phyloP scores from a whole-genome alignment of 2,797 vertebrate species.

The Serranus cabrilla region DNA sequence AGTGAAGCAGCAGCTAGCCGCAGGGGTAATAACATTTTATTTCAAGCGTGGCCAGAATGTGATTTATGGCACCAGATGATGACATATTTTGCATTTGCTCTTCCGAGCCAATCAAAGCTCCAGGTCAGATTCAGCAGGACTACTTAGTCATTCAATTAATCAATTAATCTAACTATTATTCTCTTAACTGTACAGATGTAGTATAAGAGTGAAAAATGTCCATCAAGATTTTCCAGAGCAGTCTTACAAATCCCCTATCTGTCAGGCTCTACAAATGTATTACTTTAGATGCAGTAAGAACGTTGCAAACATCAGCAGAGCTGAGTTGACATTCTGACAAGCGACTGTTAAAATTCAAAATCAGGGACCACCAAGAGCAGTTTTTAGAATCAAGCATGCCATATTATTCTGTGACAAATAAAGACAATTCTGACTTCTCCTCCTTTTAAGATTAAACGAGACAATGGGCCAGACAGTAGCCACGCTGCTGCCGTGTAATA shows the following conservation, averaged over 20 bases:
- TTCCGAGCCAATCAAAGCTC: not conserved
- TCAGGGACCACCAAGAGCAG: not conserved
- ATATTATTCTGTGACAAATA: not conserved
- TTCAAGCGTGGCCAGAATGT: constrained; percentile 3
- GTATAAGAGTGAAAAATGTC: not conserved
- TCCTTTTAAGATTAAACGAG: too few relatives aligned
- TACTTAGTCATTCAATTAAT: not conserved
- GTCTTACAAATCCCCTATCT: too few relatives aligned
- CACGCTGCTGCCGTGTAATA: not conserved
- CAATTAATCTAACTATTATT: not conserved
- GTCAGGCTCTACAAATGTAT: not conserved
- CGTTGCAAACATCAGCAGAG: not conserved
- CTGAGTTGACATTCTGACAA: not conserved
- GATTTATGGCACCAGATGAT: constrained; percentile 8
- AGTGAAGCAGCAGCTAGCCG: not conserved
- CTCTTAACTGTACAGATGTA: too few relatives aligned
- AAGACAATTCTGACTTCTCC: not conserved
- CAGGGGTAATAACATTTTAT: not conserved
- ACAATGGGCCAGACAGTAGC: too few relatives aligned
- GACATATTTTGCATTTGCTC: not conserved
- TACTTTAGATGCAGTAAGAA: constrained; percentile 3
- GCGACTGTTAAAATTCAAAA: not conserved
- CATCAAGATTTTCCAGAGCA: not conserved
- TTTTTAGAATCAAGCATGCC: not conserved
- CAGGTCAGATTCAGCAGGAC: not conserved